These are phyloP conservation scores for Rotaria magnacalcarata DNA, from an alignment of 2,888 invertebrate genomes.

Conservation along the genomic window DNA sequence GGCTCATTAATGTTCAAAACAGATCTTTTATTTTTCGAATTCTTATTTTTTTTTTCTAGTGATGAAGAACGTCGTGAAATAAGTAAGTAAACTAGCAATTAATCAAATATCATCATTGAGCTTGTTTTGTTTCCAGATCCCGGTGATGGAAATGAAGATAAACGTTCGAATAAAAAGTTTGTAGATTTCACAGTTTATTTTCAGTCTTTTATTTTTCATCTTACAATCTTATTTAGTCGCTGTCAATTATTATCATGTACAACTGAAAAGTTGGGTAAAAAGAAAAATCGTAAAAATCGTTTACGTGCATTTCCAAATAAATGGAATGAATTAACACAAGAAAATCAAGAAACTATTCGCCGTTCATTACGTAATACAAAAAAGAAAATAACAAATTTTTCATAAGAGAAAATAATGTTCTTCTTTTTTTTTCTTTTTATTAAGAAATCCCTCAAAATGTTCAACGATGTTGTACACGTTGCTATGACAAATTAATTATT, in stretches of 20 bases:
- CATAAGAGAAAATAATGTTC: no score
- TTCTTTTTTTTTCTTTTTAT: background rate
- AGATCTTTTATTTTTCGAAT: background rate
- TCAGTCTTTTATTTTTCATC: background rate
- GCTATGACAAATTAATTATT: slow-evolving; percentile 17
- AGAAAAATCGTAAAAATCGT: slow-evolving; percentile 31
- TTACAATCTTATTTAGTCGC: background rate
- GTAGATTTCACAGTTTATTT: background rate
- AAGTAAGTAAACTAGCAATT: background rate
- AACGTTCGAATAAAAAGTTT: slow-evolving; percentile 6
- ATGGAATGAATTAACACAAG: slow-evolving; percentile 23
- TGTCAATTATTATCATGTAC: slow-evolving; percentile 34
- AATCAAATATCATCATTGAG: background rate
- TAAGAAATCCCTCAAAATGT: slow-evolving; percentile 3
- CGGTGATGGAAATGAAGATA: slow-evolving; percentile 15
- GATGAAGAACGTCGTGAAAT: background rate
- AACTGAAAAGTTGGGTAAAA: slow-evolving; percentile 21
- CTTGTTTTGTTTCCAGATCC: background rate
- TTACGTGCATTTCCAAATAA: slow-evolving; percentile 10
- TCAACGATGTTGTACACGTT: slow-evolving; percentile 21
- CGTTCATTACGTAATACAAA: background rate
- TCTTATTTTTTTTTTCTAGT: background rate
- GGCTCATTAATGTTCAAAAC: no score
- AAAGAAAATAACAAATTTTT: no score
- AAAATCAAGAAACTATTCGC: slow-evolving; percentile 2